Conservation (phyloP, 2,888 invertebrate genomes). For the Drosophila parthenogenetica region DNA sequence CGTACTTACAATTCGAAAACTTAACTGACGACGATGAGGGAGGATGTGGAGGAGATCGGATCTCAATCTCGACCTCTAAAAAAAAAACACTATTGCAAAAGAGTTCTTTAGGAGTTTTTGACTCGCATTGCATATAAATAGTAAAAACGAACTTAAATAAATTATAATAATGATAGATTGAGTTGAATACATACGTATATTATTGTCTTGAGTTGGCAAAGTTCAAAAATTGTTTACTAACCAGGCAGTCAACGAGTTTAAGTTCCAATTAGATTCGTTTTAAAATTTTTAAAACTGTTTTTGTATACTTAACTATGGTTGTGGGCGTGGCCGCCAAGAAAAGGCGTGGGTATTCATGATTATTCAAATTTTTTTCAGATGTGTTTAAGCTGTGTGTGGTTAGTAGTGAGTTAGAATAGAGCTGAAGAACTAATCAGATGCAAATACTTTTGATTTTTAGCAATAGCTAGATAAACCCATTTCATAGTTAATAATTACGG, state of each 20-base stretch:
- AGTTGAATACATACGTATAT: slow-evolving; percentile 40
- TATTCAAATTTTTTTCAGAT: slow-evolving; percentile 1
- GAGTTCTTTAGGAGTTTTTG: slow-evolving; percentile 24
- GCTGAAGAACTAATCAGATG: slow-evolving; percentile 28
- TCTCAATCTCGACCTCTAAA: slow-evolving; percentile 47
- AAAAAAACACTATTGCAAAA: slow-evolving; percentile 50
- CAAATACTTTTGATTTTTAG: no score
- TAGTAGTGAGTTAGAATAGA: slow-evolving; percentile 52
- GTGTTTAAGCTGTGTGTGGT: slow-evolving; percentile 37
- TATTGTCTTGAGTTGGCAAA: slow-evolving; percentile 34
- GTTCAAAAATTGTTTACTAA: slow-evolving; percentile 63
- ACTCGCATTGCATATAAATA: slow-evolving; percentile 3
- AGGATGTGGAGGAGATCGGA: slow-evolving; percentile 45
- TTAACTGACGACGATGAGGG: slow-evolving; percentile 73
- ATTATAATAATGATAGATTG: slow-evolving; percentile 47
- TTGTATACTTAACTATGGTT: slow-evolving; percentile 59
- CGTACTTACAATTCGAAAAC: slow-evolving; percentile 84
- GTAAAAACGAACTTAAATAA: slow-evolving; percentile 42
- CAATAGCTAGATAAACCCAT: no score
- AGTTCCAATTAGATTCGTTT: slow-evolving; percentile 63
- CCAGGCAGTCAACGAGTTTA: slow-evolving; percentile 69
- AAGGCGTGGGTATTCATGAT: slow-evolving; percentile 25
- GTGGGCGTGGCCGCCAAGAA: slow-evolving; percentile 40
- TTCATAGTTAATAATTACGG: no score
- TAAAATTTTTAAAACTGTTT: slow-evolving; percentile 24